Conservation (phyloP, 1,140 invertebrate genomes). For the Drosophila albomicans region DNA sequence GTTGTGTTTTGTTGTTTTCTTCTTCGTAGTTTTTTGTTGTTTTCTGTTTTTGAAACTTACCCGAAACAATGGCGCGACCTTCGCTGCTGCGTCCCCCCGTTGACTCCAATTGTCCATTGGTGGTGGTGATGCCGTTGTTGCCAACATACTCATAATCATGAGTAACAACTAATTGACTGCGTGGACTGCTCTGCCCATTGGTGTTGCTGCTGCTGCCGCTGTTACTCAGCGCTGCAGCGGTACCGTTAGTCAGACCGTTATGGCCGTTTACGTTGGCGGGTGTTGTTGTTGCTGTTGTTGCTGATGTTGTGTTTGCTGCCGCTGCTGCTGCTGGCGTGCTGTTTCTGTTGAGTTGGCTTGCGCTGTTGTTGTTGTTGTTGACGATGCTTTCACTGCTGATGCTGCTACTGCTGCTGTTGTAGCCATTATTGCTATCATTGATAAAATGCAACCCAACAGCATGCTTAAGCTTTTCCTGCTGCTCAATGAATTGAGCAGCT, state of each 20-base stretch:
- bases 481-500: conserved; percentile 65
- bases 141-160: conserved; percentile 42
- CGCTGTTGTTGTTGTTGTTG: conserved; percentile 64
- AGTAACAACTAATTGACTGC: conserved; percentile 41
- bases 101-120: conserved; percentile 31
- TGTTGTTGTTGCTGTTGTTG: conserved; percentile 45
- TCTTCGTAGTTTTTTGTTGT: not conserved
- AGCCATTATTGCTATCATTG: conserved; percentile 38
- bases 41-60: conserved; percentile 43
- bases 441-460: conserved; percentile 37
- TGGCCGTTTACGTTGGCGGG: conserved; percentile 47
- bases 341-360: conserved; percentile 71
- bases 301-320: conserved; percentile 28
- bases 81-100: conserved; percentile 51
- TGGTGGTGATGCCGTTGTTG: conserved; percentile 18
- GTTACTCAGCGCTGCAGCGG: conserved; percentile 20
- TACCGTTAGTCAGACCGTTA: conserved; percentile 52
- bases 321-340: conserved; percentile 42
- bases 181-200: conserved; percentile 38
- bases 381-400: conserved; percentile 19
- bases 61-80: conserved; percentile 63
- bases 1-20: not conserved
- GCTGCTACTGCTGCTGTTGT: conserved; percentile 9
- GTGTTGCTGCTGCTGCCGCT: conserved; percentile 13
- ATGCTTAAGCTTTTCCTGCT: conserved; percentile 50